phyloP scores from a whole-genome alignment of 2,888 invertebrate genomes.

The Lacanobia oleracea region DNA sequence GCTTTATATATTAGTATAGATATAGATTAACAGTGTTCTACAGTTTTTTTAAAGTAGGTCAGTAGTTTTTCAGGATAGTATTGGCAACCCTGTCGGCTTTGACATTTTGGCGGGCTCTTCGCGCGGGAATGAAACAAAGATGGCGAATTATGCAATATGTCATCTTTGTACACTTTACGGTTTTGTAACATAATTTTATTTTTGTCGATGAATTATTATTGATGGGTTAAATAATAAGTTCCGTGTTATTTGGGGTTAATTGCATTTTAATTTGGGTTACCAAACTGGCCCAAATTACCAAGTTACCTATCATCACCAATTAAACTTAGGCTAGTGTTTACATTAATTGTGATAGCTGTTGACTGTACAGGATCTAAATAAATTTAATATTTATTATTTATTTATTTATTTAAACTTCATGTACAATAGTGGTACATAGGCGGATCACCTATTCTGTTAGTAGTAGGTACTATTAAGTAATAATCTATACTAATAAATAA shows the following conservation, averaged over 20 bases:
- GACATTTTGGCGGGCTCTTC: slow-evolving; percentile 53
- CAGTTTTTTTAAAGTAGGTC: no score
- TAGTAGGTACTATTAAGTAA: no score
- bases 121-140: slow-evolving; percentile 41
- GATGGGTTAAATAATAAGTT: neutral
- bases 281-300: neutral
- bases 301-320: neutral
- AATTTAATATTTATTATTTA: no score
- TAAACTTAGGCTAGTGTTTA: neutral
- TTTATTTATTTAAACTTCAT: no score
- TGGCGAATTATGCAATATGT: slow-evolving; percentile 53
- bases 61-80: neutral
- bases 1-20: no score
- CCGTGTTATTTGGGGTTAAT: neutral
- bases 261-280: neutral
- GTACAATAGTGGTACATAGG: no score
- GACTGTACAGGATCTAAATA: no score
- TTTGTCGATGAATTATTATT: slow-evolving; percentile 5
- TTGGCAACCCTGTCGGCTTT: slow-evolving; percentile 20
- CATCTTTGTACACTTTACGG: slow-evolving; percentile 29
- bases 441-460: no score
- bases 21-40: no score
- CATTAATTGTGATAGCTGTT: no score
- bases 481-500: no score
- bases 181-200: slow-evolving; percentile 39